These are phyloP conservation scores for Addax nasomaculatus DNA, from an alignment of 2,113 vertebrate species.

Conservation along the genomic window DNA sequence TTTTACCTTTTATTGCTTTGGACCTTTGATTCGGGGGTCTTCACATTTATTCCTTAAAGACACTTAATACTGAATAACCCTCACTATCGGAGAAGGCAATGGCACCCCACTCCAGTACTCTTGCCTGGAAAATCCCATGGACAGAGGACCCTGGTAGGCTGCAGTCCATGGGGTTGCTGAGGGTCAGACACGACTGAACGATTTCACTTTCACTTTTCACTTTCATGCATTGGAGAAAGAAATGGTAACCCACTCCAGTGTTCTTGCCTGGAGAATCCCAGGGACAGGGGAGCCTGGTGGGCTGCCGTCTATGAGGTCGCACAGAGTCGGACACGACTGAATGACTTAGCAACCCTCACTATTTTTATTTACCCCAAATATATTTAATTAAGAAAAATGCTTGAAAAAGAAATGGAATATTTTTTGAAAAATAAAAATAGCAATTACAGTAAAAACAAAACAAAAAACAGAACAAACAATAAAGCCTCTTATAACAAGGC, in stretches of 20 bases:
- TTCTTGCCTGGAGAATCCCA: no score
- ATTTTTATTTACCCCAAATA: background rate
- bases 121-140: no score
- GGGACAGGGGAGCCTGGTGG: no score
- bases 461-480: background rate
- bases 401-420: slow-evolving; percentile 7
- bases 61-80: background rate
- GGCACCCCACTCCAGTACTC: no score
- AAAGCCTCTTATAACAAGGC: background rate
- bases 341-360: background rate
- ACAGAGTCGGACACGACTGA: no score
- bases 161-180: no score
- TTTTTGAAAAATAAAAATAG: background rate
- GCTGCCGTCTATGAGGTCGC: no score
- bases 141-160: no score
- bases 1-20: background rate
- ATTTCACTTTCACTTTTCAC: no score
- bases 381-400: background rate
- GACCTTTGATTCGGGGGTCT: background rate
- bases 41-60: background rate
- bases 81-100: background rate
- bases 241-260: no score
- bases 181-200: no score
- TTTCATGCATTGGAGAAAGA: no score
- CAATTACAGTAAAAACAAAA: background rate